A percentile compares a stretch with the other conserved stretches of the same genome.
These are phyloP conservation scores for Dryomyza anilis DNA, from an alignment of 2,888 invertebrate species.

Conservation along the genomic window DNA sequence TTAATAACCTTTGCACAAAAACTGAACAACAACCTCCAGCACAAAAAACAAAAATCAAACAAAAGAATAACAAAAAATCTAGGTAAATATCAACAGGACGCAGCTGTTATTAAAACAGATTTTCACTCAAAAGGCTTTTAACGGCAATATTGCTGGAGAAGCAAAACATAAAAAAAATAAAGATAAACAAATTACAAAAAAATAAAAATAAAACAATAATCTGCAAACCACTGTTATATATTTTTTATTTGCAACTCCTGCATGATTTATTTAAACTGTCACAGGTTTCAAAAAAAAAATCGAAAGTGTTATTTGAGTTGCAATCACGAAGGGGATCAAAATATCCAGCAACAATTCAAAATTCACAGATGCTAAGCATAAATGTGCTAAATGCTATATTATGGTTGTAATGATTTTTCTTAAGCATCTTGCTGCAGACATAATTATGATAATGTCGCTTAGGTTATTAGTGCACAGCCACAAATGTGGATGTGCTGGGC, in stretches of 20 bases:
- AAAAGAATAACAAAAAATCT: not conserved
- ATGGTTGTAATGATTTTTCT: no score
- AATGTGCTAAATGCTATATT: no score
- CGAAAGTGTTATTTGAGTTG: conserved; percentile 11
- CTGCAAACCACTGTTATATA: not conserved
- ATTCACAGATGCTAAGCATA: no score
- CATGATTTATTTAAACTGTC: not conserved
- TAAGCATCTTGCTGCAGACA: no score
- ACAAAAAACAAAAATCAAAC: not conserved
- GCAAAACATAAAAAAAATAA: no score
- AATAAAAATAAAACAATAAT: not conserved
- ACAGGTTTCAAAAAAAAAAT: not conserved
- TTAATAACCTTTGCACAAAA: no score
- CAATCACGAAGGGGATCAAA: not conserved
- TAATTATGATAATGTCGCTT: not conserved
- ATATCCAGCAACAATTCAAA: not conserved
- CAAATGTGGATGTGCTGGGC: not conserved
- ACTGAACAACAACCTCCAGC: not conserved
- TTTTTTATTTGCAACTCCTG: not conserved
- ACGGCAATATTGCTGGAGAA: no score
- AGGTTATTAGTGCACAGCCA: not conserved
- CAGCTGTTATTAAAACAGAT: conserved; percentile 10
- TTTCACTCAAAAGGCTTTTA: no score
- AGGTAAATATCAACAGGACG: conserved; percentile 5
- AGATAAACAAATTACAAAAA: not conserved